A percentile compares a stretch with the other conserved stretches of the same genome.
These are phyloP conservation scores for Chrysocyon brachyurus DNA, from an alignment of 2,797 vertebrate species.

Conservation along the genomic window DNA sequence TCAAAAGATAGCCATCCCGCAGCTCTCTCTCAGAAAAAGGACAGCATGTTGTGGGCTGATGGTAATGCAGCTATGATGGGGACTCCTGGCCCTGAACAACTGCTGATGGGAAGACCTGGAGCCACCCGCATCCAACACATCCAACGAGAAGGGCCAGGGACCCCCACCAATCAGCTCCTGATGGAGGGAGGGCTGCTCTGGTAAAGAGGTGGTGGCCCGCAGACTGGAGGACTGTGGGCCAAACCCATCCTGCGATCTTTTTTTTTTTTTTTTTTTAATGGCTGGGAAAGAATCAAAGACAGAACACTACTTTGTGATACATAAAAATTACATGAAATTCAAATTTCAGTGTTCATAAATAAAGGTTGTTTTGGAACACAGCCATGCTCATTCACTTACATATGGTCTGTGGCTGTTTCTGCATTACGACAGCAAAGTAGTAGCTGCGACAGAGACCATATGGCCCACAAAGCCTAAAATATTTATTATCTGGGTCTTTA, in stretches of 20 bases:
- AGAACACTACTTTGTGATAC: neutral
- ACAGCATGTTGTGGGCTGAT: neutral
- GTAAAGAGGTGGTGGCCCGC: neutral
- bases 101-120: neutral
- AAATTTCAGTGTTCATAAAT: neutral
- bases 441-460: slow-evolving; percentile 16
- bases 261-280: neutral
- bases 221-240: neutral
- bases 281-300: neutral
- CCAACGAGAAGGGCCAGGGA: neutral
- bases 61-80: neutral
- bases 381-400: neutral
- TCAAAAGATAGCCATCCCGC: neutral
- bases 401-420: neutral
- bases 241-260: neutral
- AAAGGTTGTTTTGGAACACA: neutral
- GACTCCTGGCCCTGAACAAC: neutral
- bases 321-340: slow-evolving; percentile 34
- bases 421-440: neutral
- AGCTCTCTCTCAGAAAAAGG: neutral
- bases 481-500: neutral
- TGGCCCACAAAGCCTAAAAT: neutral
- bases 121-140: too few relatives aligned
- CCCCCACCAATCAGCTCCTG: too few relatives aligned
- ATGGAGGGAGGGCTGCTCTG: neutral